A percentile compares a stretch with the other conserved stretches of the same genome.
Evolutionary conservation across 2,888 invertebrate species (phyloP).

Genomic region (Cistogaster globosa): DNA sequence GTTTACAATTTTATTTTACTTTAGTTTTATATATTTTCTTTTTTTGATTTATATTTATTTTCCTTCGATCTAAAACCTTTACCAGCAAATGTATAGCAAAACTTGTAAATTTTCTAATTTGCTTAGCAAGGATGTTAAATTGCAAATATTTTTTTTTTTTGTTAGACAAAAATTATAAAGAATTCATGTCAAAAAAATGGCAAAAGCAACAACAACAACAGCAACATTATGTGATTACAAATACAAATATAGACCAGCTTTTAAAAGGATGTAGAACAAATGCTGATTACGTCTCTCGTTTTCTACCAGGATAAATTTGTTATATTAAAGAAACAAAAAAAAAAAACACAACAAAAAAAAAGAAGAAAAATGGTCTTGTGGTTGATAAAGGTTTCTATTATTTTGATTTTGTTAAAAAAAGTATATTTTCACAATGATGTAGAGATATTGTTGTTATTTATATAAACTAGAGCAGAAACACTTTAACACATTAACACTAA

Average conservation of each 20-base stretch:
- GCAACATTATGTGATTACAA: conserved; percentile 13
- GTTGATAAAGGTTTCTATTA: conserved; percentile 62
- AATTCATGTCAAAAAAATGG: conserved; percentile 2
- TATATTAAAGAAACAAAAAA: background rate
- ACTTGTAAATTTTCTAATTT: conserved; percentile 67
- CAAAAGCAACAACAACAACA: background rate
- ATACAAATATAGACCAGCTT: conserved; percentile 25
- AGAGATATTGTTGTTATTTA: conserved; percentile 44
- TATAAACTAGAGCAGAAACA: conserved; percentile 46
- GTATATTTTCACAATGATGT: conserved; percentile 9
- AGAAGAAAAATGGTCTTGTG: conserved; percentile 55
- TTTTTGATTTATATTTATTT: background rate
- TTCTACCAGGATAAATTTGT: conserved; percentile 21
- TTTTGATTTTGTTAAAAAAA: conserved; percentile 48
- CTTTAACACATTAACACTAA: background rate
- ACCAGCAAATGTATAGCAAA: conserved; percentile 34
- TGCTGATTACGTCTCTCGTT: conserved; percentile 46
- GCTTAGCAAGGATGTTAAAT: conserved; percentile 61
- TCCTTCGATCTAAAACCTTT: background rate
- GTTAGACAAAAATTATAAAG: conserved; percentile 28
- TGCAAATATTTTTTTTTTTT: conserved; percentile 49
- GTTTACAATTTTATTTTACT: background rate
- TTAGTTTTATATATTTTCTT: no score
- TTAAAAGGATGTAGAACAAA: conserved; percentile 44
- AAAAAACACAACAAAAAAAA: background rate